Conservation (phyloP, 2,888 invertebrate genomes). For the Cephus sareptanus region DNA sequence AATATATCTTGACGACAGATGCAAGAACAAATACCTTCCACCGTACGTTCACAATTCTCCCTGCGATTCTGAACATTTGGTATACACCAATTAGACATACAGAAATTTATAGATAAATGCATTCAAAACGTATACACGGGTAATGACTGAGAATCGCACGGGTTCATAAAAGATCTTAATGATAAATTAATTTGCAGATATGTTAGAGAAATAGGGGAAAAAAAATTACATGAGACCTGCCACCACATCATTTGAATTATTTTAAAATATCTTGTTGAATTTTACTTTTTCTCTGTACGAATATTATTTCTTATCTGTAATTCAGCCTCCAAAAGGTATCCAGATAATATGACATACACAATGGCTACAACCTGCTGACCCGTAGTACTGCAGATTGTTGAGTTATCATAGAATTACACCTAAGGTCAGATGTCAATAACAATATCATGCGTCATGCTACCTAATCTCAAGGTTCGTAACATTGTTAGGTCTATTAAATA, state of each 20-base stretch:
- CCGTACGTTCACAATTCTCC: constrained; percentile 9
- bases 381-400: not conserved
- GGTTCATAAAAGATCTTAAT: not conserved
- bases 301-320: not conserved
- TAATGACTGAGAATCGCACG: not conserved
- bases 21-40: constrained; percentile 3
- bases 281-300: not conserved
- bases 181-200: not conserved
- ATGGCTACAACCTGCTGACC: not conserved
- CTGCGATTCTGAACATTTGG: constrained; percentile 15
- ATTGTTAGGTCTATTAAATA: not conserved
- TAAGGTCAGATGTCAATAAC: not conserved
- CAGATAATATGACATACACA: not conserved
- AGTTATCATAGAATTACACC: not conserved
- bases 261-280: not conserved
- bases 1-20: constrained; percentile 3
- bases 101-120: not conserved
- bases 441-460: not conserved
- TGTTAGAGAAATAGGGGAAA: not conserved
- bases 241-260: not conserved
- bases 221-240: not conserved
- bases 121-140: not conserved
- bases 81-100: not conserved
- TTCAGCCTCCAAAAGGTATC: not conserved
- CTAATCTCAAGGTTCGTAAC: not conserved